Evolutionary conservation across 1,140 invertebrate genomes (phyloP).

Genomic region (Magallana ariakensis): DNA sequence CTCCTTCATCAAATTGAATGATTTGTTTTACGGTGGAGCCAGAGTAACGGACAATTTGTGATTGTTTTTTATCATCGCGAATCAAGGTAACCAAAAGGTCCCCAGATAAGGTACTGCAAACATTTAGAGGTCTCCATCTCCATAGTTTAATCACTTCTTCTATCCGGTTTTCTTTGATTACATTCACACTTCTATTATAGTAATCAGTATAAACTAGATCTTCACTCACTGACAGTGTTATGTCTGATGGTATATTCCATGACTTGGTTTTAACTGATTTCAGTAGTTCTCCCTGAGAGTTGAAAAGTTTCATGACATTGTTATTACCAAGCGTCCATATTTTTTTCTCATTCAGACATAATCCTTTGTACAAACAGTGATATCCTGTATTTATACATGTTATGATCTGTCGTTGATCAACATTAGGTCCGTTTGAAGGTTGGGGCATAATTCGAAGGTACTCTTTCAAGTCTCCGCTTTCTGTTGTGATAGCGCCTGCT

Average conservation of each 20-base stretch:
- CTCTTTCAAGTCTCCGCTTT: too few relatives aligned
- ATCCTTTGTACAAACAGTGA: neutral
- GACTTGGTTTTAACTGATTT: neutral
- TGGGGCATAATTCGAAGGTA: neutral
- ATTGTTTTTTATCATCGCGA: too few relatives aligned
- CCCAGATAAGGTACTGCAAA: neutral
- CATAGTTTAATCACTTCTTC: neutral
- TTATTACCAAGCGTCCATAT: neutral
- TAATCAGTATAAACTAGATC: neutral
- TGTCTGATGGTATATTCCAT: neutral
- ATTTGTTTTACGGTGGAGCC: too few relatives aligned
- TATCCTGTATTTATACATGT: neutral
- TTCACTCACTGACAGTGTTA: neutral
- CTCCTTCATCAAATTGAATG: too few relatives aligned
- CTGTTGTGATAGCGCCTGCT: too few relatives aligned
- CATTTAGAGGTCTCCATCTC: neutral
- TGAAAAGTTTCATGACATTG: neutral
- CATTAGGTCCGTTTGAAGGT: neutral
- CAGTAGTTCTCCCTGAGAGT: neutral
- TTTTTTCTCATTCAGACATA: neutral
- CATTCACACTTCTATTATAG: neutral
- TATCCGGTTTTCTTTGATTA: neutral
- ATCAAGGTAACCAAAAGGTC: neutral
- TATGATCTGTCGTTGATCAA: neutral
- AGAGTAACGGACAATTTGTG: too few relatives aligned